Evolutionary conservation across 2,797 vertebrate genomes (phyloP).

Genomic region (Poliocrania exsul): DNA sequence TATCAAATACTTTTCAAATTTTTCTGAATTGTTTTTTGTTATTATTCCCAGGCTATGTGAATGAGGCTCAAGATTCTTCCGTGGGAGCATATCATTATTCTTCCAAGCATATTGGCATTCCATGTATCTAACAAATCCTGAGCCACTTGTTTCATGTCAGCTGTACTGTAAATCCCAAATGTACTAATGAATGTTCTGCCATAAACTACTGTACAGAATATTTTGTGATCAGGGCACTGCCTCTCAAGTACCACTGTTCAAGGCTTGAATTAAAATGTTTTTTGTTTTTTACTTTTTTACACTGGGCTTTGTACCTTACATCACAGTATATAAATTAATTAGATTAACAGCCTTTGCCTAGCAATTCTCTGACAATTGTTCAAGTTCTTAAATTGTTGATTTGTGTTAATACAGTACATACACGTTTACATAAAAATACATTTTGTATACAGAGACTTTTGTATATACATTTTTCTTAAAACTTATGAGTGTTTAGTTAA

Average conservation of each 20-base stretch:
- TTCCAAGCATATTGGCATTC: neutral
- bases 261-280: conserved; percentile 22
- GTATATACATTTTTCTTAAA: conserved; percentile 73
- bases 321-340: conserved; percentile 12
- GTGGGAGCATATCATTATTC: neutral
- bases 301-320: conserved; percentile 58
- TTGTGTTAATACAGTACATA: conserved; percentile 59
- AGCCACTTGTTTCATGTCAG: conserved; percentile 12
- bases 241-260: conserved; percentile 50
- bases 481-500: conserved; percentile 55
- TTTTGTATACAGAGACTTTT: conserved; percentile 71
- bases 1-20: neutral
- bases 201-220: conserved; percentile 48
- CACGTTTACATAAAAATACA: conserved; percentile 69
- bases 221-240: conserved; percentile 23
- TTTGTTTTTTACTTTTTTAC: conserved; percentile 68
- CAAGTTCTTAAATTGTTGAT: conserved; percentile 19
- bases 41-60: conserved; percentile 58
- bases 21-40: conserved; percentile 34
- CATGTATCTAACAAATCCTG: conserved; percentile 28
- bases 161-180: conserved; percentile 20
- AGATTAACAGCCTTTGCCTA: conserved; percentile 35
- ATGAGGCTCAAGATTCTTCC: conserved; percentile 36
- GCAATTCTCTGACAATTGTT: neutral
- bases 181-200: conserved; percentile 43